A percentile compares a stretch with the other conserved stretches of the same genome.
phyloP scores from a whole-genome alignment of 1,140 invertebrate species.

The Cydia strobilella region DNA sequence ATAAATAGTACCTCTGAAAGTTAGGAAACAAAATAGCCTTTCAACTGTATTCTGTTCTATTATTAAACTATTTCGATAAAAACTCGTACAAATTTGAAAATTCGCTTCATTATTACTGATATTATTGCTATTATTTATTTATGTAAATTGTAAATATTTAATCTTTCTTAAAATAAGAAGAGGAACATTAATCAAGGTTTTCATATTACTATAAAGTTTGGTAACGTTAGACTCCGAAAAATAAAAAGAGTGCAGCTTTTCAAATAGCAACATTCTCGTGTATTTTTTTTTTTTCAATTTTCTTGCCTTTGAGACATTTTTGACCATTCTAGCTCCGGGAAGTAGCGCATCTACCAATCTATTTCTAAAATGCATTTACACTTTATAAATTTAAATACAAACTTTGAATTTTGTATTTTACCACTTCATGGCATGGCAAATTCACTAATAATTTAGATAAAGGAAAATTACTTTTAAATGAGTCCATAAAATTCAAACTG shows the following conservation, averaged over 20 bases:
- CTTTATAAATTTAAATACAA: conserved; percentile 46
- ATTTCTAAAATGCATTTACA: conserved; percentile 69
- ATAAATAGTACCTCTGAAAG: conserved; percentile 81
- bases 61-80: conserved; percentile 80
- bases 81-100: conserved; percentile 79
- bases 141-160: conserved; percentile 80
- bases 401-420: conserved; percentile 43
- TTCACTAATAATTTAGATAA: conserved; percentile 54
- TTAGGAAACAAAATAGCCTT: conserved; percentile 80
- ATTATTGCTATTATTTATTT: conserved; percentile 79
- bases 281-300: conserved; percentile 46
- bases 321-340: conserved; percentile 63
- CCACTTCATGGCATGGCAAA: conserved; percentile 44
- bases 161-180: conserved; percentile 81
- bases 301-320: conserved; percentile 52
- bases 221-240: conserved; percentile 75
- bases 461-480: conserved; percentile 48
- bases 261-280: conserved; percentile 78
- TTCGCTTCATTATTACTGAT: conserved; percentile 73
- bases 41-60: conserved; percentile 76
- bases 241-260: conserved; percentile 78
- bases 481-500: conserved; percentile 4
- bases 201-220: conserved; percentile 77
- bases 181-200: conserved; percentile 81
- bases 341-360: conserved; percentile 79